Conservation (phyloP, 1,140 invertebrate genomes). For the Pseudachorutes palmiensis region DNA sequence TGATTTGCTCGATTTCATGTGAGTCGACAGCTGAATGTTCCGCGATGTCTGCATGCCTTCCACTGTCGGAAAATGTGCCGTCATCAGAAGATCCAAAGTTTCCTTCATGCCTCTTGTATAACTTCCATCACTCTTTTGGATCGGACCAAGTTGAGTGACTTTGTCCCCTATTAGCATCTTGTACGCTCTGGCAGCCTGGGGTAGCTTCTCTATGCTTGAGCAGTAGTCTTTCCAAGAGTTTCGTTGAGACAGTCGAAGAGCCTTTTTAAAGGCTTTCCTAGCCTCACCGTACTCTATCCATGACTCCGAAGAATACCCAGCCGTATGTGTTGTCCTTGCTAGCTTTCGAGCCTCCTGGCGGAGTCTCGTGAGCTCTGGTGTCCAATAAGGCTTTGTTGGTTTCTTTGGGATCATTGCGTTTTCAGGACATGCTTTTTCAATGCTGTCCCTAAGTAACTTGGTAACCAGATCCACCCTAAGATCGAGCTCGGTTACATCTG, state of each 20-base stretch:
- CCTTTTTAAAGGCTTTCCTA: slow-evolving; percentile 7
- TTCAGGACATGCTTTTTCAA: slow-evolving; percentile 6
- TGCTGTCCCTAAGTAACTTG: not conserved
- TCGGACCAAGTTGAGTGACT: not conserved
- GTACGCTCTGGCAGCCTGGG: slow-evolving; percentile 3
- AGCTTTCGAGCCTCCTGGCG: not conserved
- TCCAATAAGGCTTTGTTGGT: slow-evolving; percentile 13
- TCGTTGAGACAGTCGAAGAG: slow-evolving; percentile 11
- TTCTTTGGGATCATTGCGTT: not conserved
- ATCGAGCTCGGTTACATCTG: slow-evolving; percentile 2
- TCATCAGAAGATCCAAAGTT: not conserved
- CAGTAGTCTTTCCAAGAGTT: slow-evolving; percentile 16
- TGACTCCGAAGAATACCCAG: not conserved
- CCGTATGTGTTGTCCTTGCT: not conserved
- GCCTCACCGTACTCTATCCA: not conserved
- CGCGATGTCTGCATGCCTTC: not conserved
- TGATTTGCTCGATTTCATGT: not conserved
- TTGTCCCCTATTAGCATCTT: not conserved
- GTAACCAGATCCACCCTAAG: not conserved
- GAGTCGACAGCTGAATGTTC: not conserved
- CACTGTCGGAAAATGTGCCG: slow-evolving; percentile 7
- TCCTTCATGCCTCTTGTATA: not conserved
- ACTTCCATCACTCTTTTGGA: not conserved
- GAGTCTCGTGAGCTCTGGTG: not conserved
- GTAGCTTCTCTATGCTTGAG: not conserved